phyloP scores from a whole-genome alignment of 1,140 invertebrate genomes.

The Papilio helenus region DNA sequence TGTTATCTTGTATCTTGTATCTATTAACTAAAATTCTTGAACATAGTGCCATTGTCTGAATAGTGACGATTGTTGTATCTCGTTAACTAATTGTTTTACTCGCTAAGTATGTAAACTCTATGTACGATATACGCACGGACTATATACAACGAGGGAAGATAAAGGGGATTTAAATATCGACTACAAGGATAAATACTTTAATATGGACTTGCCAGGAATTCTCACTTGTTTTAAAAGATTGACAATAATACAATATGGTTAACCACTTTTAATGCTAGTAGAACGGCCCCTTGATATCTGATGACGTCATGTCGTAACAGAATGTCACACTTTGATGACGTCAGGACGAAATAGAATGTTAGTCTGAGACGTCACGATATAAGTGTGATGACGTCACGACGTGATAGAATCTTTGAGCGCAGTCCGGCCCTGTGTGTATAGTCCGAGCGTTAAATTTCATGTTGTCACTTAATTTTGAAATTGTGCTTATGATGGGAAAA shows the following conservation, averaged over 20 bases:
- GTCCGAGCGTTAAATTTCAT: constrained; percentile 15
- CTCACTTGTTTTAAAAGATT: no score
- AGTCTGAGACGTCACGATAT: no score
- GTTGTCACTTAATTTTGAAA: constrained; percentile 24
- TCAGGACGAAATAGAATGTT: no score
- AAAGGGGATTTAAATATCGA: neutral
- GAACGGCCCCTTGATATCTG: neutral
- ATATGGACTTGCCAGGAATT: neutral
- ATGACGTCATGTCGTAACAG: neutral
- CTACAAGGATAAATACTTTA: neutral
- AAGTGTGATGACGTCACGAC: neutral
- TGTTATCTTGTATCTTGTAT: no score
- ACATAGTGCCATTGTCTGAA: constrained; percentile 38
- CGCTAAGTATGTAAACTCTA: constrained; percentile 29
- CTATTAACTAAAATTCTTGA: constrained; percentile 36
- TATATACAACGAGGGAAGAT: neutral
- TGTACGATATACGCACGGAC: constrained; percentile 16
- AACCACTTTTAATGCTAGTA: no score
- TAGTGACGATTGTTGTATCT: constrained; percentile 29
- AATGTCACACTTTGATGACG: no score
- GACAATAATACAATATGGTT: no score
- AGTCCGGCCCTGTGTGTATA: neutral
- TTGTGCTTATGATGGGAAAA: constrained; percentile 34
- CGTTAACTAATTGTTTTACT: constrained; percentile 28
- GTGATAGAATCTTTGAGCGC: neutral